A percentile compares a stretch with the other conserved stretches of the same genome.
Conservation (phyloP, 2,113 vertebrate genomes). For the Argyrosomus japonicus region DNA sequence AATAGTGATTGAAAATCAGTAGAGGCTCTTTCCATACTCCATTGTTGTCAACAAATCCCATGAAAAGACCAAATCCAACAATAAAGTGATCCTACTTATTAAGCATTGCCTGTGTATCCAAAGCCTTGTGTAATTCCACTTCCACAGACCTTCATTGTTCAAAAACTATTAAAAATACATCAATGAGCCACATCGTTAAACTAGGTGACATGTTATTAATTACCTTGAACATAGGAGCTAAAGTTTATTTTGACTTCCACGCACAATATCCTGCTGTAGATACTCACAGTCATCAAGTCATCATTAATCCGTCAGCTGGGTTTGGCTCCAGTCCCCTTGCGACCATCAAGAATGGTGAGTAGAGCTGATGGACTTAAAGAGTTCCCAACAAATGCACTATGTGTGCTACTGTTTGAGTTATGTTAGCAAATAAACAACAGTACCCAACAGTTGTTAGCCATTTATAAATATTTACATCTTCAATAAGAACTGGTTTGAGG, state of each 20-base stretch:
- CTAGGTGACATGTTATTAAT: neutral
- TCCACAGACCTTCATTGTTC: neutral
- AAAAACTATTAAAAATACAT: slow-evolving; percentile 1
- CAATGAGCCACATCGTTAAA: neutral
- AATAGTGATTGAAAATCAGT: neutral
- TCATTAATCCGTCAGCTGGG: neutral
- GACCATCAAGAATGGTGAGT: neutral
- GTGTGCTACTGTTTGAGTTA: too few species aligned
- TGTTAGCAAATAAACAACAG: too few species aligned
- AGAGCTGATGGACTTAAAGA: neutral
- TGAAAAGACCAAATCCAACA: neutral
- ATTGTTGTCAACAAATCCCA: neutral
- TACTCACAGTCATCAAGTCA: neutral
- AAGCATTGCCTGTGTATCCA: neutral
- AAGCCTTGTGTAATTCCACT: neutral
- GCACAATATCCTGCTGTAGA: neutral
- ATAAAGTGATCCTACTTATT: neutral
- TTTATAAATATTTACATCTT: neutral
- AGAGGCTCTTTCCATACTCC: neutral
- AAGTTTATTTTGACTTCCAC: neutral
- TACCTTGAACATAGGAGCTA: neutral
- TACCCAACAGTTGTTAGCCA: neutral
- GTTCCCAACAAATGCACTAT: neutral
- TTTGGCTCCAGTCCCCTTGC: neutral
- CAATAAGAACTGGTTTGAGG: neutral